phyloP scores from a whole-genome alignment of 2,888 invertebrate genomes.

The Lycocerus yunnanus region DNA sequence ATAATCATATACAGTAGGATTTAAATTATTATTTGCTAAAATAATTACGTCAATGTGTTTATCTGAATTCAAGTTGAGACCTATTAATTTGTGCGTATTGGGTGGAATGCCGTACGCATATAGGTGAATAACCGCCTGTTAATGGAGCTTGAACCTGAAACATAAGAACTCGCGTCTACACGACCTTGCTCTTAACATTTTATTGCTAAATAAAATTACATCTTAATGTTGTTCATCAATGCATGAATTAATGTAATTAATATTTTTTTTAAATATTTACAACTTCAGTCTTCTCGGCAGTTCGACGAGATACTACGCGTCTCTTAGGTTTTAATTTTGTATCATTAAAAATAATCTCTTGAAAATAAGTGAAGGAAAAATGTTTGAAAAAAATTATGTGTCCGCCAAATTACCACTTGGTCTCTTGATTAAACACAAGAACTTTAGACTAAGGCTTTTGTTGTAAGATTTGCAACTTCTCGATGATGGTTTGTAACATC shows the following conservation, averaged over 20 bases:
- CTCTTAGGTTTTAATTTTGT: neutral
- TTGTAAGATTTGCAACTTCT: neutral
- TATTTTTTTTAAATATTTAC: neutral
- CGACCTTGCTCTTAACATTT: neutral
- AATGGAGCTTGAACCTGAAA: constrained; percentile 1
- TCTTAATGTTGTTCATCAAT: neutral
- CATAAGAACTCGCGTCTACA: neutral
- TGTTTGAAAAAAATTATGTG: neutral
- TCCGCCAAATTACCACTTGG: neutral
- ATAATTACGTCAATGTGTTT: neutral
- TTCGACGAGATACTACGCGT: neutral
- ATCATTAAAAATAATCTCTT: neutral
- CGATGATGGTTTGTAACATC: too few relatives aligned
- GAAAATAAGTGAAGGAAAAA: neutral
- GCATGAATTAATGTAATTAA: neutral
- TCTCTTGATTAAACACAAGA: neutral
- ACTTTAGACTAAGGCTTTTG: neutral
- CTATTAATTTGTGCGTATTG: neutral
- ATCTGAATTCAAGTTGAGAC: neutral
- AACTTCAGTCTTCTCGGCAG: neutral
- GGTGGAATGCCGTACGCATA: constrained; percentile 1
- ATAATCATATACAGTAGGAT: neutral
- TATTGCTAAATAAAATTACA: neutral
- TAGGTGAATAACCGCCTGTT: neutral
- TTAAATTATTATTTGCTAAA: neutral